phyloP scores from a whole-genome alignment of 1,140 invertebrate species.

The Meloidogyne hapla region DNA sequence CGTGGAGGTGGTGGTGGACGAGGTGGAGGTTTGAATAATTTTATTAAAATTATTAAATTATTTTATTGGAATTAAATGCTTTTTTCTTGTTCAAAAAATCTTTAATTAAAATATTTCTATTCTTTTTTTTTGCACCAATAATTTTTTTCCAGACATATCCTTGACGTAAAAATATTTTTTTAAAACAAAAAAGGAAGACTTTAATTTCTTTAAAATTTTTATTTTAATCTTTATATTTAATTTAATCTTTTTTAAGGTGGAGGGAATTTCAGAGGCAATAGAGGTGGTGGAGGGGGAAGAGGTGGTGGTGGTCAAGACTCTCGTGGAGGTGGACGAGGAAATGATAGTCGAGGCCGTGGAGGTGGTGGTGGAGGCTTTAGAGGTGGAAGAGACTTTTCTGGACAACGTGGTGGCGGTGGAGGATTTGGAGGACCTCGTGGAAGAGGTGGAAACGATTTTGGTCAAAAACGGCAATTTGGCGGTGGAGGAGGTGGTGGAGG shows the following conservation, averaged over 20 bases:
- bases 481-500: conserved; percentile 4
- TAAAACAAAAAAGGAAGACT: neutral
- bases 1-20: conserved; percentile 17
- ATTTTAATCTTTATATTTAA: too few species aligned
- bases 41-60: neutral
- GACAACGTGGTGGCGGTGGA: conserved; percentile 35
- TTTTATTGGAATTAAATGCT: too few species aligned
- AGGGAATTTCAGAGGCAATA: conserved; percentile 33
- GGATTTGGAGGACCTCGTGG: conserved; percentile 20
- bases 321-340: conserved; percentile 32
- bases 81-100: too few species aligned
- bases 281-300: conserved; percentile 43
- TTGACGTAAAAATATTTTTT: neutral
- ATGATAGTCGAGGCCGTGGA: conserved; percentile 7
- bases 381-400: conserved; percentile 41
- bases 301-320: conserved; percentile 35
- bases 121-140: neutral
- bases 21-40: conserved; percentile 7
- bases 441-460: neutral
- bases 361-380: conserved; percentile 36
- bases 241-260: conserved; percentile 32
- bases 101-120: neutral
- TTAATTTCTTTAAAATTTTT: conserved; percentile 3
- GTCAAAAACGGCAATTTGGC: neutral
- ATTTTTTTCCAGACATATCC: neutral